Evolutionary conservation across 1,140 invertebrate genomes (phyloP), one percentile per base, ranked within the genome.

Genomic region (Oncopeltus fasciatus): DNA sequence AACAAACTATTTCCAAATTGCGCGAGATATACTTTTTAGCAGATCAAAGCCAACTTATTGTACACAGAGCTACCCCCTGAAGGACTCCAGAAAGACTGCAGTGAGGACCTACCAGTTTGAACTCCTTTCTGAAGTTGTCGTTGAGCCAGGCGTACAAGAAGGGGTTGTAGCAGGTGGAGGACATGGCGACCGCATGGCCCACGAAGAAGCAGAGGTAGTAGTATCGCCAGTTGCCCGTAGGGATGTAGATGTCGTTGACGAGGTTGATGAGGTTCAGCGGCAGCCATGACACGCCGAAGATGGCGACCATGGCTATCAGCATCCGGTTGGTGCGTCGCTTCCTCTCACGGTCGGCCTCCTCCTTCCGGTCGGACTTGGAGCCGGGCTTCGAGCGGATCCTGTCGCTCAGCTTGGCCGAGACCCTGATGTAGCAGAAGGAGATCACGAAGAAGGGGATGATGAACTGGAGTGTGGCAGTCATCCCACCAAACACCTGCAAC

Each of bases 101-200:
- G n/a, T n/a, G n/a, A n/a, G n/a, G n/a, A 38, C 56, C 49, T 70
- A 90, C 84, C 76, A 90, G 84, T 72, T 90, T 88, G 73, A 98
- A 98, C 74, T 98, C 92, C 76, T 98, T 96, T 66, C 91, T 82
- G 74, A 98, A 98, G 75, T 95, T 97, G 64, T 98, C 95, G 75
- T 98, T 99, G 74, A 98, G 84, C 92, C 94, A 99, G 49, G 95
- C 94, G 75, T 98, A 98, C 4, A 98, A 80, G 67, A 98, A 85
- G 0, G 93, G 92, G 73, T 97, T 97, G 75, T 95, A 97, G 71
- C 92, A 94, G 0, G 91, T 93, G 2, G 91, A 94, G 18, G 82
- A 90, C 91, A 97, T 96, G 38, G 93, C 94, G 64, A 97, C 83
- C 8, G 92, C 85, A 72, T 99, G 95, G 2, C 87, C 83, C 44